phyloP scores from a whole-genome alignment of 2,888 invertebrate species.

The Mesorhabditis spiculigera region DNA sequence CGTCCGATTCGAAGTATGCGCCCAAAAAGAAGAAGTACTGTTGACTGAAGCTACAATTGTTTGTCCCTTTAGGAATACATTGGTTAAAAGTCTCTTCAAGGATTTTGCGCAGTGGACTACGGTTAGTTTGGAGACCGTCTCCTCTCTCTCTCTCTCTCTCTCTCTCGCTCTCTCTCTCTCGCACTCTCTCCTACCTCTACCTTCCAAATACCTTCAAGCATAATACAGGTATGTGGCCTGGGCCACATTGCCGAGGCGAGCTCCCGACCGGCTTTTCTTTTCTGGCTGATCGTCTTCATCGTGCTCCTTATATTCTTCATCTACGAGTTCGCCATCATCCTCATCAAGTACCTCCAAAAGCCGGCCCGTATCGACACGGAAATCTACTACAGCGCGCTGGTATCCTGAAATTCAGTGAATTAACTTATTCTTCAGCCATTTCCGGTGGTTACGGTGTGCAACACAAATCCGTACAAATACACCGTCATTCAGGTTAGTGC shows the following conservation, averaged over 20 bases:
- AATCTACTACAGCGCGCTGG: background rate
- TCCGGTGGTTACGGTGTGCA: conserved; percentile 43
- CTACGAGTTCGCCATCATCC: background rate
- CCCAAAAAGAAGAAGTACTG: too few relatives aligned
- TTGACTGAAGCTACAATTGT: too few relatives aligned
- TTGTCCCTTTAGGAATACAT: too few relatives aligned
- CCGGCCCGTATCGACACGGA: conserved; percentile 3
- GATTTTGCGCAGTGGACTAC: too few relatives aligned
- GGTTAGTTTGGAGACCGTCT: too few relatives aligned
- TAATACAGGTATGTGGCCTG: conserved; percentile 6
- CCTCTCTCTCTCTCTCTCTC: too few relatives aligned
- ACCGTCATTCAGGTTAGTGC: conserved; percentile 15
- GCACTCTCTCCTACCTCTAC: background rate
- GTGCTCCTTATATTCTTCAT: background rate
- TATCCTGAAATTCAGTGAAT: background rate
- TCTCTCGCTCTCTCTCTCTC: too few relatives aligned
- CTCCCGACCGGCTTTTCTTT: background rate
- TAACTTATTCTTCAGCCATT: conserved; percentile 18
- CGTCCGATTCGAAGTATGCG: too few relatives aligned
- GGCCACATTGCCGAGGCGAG: conserved; percentile 9
- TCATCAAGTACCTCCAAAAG: background rate
- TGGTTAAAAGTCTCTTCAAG: too few relatives aligned
- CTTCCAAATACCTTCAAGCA: background rate
- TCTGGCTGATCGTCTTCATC: conserved; percentile 8
- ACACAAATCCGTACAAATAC: conserved; percentile 38